Percentiles rank a stretch among this genome's conserved stretches.
Conservation (phyloP, 2,888 invertebrate genomes). For the Spodoptera picta region DNA sequence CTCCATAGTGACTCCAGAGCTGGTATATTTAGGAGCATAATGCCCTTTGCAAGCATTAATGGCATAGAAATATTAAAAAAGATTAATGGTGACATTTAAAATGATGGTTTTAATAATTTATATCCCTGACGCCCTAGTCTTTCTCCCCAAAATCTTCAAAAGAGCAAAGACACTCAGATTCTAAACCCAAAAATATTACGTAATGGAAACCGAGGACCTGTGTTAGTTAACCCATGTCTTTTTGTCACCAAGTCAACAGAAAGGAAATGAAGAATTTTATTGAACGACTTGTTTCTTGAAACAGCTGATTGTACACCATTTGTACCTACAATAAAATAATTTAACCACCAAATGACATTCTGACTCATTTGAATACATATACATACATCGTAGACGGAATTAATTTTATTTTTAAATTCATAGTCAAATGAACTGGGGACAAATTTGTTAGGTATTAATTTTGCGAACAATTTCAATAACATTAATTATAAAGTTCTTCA, state of each 20-base stretch:
- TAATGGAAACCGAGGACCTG: too few relatives aligned
- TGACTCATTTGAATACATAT: slow-evolving; percentile 9
- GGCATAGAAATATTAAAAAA: too few relatives aligned
- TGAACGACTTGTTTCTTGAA: slow-evolving; percentile 3
- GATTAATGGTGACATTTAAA: too few relatives aligned
- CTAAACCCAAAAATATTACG: too few relatives aligned
- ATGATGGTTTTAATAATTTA: too few relatives aligned
- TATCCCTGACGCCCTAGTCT: too few relatives aligned
- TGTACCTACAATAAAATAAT: too few relatives aligned
- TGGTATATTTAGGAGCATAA: background rate
- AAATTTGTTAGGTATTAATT: slow-evolving; percentile 6
- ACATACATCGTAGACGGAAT: slow-evolving; percentile 1
- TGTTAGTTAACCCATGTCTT: too few relatives aligned
- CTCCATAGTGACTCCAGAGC: too few relatives aligned
- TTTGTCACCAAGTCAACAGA: background rate
- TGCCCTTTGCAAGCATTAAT: background rate
- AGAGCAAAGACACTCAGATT: background rate
- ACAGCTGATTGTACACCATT: slow-evolving; percentile 3
- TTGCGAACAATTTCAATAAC: slow-evolving; percentile 21
- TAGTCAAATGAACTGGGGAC: slow-evolving; percentile 23
- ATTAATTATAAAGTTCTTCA: background rate
- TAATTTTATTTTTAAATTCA: slow-evolving; percentile 4
- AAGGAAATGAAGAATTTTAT: slow-evolving; percentile 2
- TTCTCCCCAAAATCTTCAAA: too few relatives aligned
- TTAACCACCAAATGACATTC: background rate